Evolutionary conservation across 1,140 invertebrate species (phyloP), one percentile per base, ranked within the genome.

Genomic region (Cardiocondyla obscurior): DNA sequence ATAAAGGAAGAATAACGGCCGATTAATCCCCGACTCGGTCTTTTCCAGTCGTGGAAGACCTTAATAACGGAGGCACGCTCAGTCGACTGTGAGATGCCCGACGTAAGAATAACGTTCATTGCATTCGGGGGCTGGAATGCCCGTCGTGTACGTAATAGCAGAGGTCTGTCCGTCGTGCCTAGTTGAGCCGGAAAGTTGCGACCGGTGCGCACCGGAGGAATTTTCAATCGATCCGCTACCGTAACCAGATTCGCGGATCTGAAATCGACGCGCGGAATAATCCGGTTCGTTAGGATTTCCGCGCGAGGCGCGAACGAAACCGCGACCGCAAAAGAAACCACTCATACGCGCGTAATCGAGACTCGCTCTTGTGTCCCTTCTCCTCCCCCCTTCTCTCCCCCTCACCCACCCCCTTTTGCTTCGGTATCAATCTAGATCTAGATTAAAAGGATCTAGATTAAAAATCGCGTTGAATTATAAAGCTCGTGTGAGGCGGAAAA

Each of bases 41-140:
- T 67, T 46, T 65, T n/a, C 64, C n/a, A 65, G 39, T 49, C 30
- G 57, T 83, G 67, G 81, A 84, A 76, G 73, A 70, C 53, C 67
- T 81, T 87, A 87, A 86, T 84, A 86, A 83, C 72, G 39, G 33
- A 64, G 81, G 62, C 60, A 69, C 70, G 64, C 83, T 51, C 79
- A 58, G 67, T 49, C 82, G 60, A 53, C 67, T 72, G 36, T 44
- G 10, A 85, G 79, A 46, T n/a, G 39, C 49, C 49, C 79, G 44
- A 42, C 19, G 73, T 88, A 85, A 88, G 81, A 85, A 88, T 85
- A 87, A 88, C 84, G 81, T 57, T 85, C 64, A 69, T 88, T 88
- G 77, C 86, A 81, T 85, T 82, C 83, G 65, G 25, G 25, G 39
- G 53, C 55, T 49, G 67, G 67, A 53, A 46, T 84, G 73, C 83